A percentile compares a stretch with the other conserved stretches of the same genome.
These are phyloP conservation scores for Cassiopea xamachana DNA, from an alignment of 30 jellyfish, hydroid and myxozoan genomes.

Conservation along the genomic window DNA sequence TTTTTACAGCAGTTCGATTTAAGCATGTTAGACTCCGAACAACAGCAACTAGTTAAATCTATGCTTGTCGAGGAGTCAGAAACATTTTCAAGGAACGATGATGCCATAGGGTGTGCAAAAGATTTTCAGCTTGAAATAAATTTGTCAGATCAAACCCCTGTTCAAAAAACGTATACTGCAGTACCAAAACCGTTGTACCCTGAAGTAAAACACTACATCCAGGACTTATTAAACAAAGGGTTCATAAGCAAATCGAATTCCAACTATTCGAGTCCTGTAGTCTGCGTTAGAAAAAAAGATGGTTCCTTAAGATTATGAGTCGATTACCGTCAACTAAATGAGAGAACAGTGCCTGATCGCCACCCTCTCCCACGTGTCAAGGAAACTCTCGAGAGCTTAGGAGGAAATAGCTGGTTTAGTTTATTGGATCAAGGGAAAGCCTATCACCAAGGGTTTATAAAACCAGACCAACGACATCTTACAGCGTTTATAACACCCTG, in stretches of 20 bases:
- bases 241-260: constrained; percentile 10
- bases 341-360: constrained; percentile 58
- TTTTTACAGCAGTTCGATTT: not conserved
- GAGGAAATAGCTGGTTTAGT: constrained; percentile 71
- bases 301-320: constrained; percentile 51
- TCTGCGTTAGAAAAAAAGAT: constrained; percentile 47
- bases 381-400: constrained; percentile 38
- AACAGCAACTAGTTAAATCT: constrained; percentile 10
- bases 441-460: constrained; percentile 71
- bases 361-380: constrained; percentile 63
- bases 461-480: constrained; percentile 37
- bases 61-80: constrained; percentile 24
- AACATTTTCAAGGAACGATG: constrained; percentile 27
- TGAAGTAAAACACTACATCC: constrained; percentile 50
- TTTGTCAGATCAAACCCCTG: constrained; percentile 28
- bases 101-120: constrained; percentile 57
- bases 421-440: constrained; percentile 62
- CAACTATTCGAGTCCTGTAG: constrained; percentile 26
- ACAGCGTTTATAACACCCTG: constrained; percentile 78
- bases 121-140: constrained; percentile 31
- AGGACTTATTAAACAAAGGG: constrained; percentile 25
- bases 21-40: not conserved
- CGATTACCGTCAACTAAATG: constrained; percentile 43
- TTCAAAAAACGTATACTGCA: constrained; percentile 18
- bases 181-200: constrained; percentile 31